A percentile compares a stretch with the other conserved stretches of the same genome.
Conservation (phyloP, 1,140 invertebrate genomes). For the Sitophilus oryzae region DNA sequence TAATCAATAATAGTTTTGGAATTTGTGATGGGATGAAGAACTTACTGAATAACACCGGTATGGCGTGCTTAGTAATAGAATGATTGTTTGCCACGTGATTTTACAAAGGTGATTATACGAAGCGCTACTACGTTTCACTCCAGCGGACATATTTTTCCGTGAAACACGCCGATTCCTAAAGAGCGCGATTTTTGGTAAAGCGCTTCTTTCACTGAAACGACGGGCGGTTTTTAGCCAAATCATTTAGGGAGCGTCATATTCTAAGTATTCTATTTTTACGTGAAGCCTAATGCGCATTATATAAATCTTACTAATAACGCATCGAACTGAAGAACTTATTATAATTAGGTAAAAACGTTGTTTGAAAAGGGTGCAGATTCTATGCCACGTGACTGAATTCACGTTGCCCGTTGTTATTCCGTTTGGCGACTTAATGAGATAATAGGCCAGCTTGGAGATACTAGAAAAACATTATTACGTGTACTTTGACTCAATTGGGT, state of each 20-base stretch:
- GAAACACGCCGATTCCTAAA: constrained; percentile 12
- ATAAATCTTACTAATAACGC: neutral
- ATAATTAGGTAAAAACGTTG: neutral
- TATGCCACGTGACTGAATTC: constrained; percentile 16
- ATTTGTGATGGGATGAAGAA: too few species aligned
- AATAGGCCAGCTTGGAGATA: constrained; percentile 11
- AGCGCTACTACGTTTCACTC: constrained; percentile 7
- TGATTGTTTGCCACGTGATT: constrained; percentile 10
- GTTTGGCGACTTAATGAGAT: constrained; percentile 16
- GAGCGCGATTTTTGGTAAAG: neutral
- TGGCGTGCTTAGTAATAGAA: constrained; percentile 6
- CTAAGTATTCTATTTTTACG: constrained; percentile 19
- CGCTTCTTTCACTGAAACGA: constrained; percentile 11
- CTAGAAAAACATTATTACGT: constrained; percentile 6
- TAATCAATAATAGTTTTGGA: too few species aligned
- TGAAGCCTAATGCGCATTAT: constrained; percentile 7
- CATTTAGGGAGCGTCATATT: constrained; percentile 7
- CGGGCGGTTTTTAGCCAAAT: constrained; percentile 1
- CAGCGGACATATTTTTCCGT: constrained; percentile 8
- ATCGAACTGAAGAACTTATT: neutral
- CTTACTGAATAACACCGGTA: constrained; percentile 12
- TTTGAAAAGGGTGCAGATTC: neutral
- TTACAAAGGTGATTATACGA: constrained; percentile 12
- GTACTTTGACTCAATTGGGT: constrained; percentile 4
- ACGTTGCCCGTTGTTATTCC: constrained; percentile 20